phyloP scores from a whole-genome alignment of 2,113 vertebrate genomes.

The Podocnemis expansa region DNA sequence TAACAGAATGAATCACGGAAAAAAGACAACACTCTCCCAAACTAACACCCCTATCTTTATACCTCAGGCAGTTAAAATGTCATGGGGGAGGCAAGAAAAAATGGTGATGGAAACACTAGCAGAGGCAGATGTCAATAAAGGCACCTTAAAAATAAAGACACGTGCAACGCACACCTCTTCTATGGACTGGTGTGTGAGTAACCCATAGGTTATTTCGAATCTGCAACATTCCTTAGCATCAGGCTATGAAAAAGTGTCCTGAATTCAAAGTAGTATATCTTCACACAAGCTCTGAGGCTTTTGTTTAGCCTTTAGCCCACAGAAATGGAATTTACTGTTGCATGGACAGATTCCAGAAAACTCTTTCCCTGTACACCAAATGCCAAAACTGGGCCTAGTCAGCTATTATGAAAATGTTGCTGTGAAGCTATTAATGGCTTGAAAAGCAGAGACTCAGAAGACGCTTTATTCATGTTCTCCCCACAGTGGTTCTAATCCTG shows the following conservation, averaged over 20 bases:
- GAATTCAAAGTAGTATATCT: slow-evolving; percentile 59
- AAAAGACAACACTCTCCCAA: not conserved
- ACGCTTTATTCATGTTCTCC: slow-evolving; percentile 59
- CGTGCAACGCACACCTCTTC: not conserved
- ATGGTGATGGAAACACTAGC: not conserved
- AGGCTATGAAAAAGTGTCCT: slow-evolving; percentile 8
- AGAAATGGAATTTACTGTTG: slow-evolving; percentile 64
- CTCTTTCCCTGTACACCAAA: slow-evolving; percentile 56
- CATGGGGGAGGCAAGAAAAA: not conserved
- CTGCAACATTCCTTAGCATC: not conserved
- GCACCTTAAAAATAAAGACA: not conserved
- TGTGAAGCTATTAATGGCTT: slow-evolving; percentile 75
- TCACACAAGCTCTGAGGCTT: not conserved
- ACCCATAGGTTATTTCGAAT: not conserved
- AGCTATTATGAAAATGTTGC: slow-evolving; percentile 75
- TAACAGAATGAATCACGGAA: not conserved
- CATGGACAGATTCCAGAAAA: slow-evolving; percentile 68
- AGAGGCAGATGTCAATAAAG: not conserved
- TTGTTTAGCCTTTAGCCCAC: slow-evolving; percentile 49
- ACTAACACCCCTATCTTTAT: not conserved
- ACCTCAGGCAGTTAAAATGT: not conserved
- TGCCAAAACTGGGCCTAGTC: slow-evolving; percentile 71
- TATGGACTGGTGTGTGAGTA: accelerated
- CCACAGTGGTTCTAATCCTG: slow-evolving; percentile 52
- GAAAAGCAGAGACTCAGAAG: slow-evolving; percentile 73